A percentile compares a stretch with the other conserved stretches of the same genome.
These are phyloP conservation scores for Dromiciops gliroides DNA, from an alignment of 2,113 vertebrate species.

Conservation along the genomic window DNA sequence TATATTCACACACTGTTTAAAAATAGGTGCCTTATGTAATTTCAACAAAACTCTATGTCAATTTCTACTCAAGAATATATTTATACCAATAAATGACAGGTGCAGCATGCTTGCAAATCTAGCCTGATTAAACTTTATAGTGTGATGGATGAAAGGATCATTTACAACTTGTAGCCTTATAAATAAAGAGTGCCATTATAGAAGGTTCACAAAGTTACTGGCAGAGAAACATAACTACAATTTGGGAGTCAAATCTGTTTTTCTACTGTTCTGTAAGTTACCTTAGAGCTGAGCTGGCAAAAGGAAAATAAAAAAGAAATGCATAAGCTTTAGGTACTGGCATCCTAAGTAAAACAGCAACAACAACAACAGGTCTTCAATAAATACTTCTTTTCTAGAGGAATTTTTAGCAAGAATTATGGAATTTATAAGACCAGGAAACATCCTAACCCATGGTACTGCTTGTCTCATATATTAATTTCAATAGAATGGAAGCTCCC, in stretches of 20 bases:
- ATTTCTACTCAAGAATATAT: neutral
- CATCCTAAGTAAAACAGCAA: too few relatives aligned
- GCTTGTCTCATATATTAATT: too few relatives aligned
- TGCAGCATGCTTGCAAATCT: neutral
- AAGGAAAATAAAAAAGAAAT: too few relatives aligned
- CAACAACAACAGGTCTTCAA: too few relatives aligned
- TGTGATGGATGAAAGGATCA: neutral
- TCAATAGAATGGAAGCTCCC: too few relatives aligned
- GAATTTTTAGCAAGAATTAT: too few relatives aligned
- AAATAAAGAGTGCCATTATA: neutral
- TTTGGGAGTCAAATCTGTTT: neutral
- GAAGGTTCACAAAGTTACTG: neutral
- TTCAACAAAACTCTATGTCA: neutral
- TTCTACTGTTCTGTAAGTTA: neutral
- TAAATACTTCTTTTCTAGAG: too few relatives aligned
- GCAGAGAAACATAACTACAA: neutral
- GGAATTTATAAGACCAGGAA: too few relatives aligned
- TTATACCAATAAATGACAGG: neutral
- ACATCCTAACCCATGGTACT: too few relatives aligned
- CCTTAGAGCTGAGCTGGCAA: neutral
- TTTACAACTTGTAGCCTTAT: neutral
- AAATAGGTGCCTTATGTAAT: neutral
- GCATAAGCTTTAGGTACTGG: too few relatives aligned
- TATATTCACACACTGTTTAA: neutral
- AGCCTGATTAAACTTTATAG: neutral